Conservation (phyloP, 1,140 invertebrate species). For the Lordiphosa collinella region DNA sequence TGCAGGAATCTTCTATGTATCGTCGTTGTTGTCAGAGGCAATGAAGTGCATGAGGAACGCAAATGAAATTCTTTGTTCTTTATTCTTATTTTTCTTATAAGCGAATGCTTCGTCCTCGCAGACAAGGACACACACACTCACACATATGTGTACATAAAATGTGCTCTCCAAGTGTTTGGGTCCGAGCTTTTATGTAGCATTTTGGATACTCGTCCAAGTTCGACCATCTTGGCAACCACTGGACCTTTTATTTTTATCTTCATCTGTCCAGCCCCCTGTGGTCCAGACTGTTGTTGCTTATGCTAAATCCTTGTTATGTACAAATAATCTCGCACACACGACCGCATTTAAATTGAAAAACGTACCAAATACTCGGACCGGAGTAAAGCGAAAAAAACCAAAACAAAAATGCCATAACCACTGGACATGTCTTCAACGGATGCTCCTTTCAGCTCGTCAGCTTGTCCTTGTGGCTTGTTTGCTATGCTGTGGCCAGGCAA, state of each 20-base stretch:
- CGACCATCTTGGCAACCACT: constrained; percentile 29
- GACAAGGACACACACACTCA: constrained; percentile 11
- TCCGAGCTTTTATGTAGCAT: constrained; percentile 54
- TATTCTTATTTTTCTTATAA: constrained; percentile 51
- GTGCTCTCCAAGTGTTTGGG: constrained; percentile 33
- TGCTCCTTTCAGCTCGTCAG: constrained; percentile 7
- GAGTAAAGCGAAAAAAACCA: constrained; percentile 8
- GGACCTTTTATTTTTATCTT: constrained; percentile 28
- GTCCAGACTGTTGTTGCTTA: constrained; percentile 48
- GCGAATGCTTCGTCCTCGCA: constrained; percentile 51
- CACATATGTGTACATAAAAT: neutral
- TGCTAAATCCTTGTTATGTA: constrained; percentile 75
- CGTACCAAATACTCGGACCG: constrained; percentile 33
- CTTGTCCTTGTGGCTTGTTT: constrained; percentile 16
- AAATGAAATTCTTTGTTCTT: constrained; percentile 68
- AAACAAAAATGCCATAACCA: constrained; percentile 26
- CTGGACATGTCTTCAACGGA: constrained; percentile 47
- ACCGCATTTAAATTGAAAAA: constrained; percentile 78
- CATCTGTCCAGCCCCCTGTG: neutral
- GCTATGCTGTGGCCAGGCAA: constrained; percentile 26
- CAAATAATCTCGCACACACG: constrained; percentile 76
- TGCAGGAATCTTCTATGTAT: constrained; percentile 68
- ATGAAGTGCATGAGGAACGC: constrained; percentile 73
- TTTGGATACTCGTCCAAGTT: constrained; percentile 43
- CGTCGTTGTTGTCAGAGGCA: constrained; percentile 48